Conservation (phyloP, 2,888 invertebrate species). For the Eueremaeus valkanovi region DNA sequence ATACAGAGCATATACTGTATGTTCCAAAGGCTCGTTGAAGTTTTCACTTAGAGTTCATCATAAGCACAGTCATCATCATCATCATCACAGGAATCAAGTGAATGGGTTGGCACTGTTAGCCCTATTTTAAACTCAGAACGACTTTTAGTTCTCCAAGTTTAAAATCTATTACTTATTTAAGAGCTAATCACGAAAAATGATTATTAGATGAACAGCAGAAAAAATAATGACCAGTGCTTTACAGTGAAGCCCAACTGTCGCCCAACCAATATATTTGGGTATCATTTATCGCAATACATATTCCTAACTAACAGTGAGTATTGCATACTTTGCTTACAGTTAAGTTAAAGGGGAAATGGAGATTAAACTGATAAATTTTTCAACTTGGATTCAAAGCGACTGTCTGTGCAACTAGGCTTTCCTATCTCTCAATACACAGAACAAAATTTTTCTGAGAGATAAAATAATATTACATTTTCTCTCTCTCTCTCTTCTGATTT, state of each 20-base stretch:
- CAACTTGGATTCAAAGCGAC: slow-evolving; percentile 1
- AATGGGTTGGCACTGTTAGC: neutral
- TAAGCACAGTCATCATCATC: slow-evolving; percentile 28
- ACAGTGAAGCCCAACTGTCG: neutral
- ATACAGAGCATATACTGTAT: neutral
- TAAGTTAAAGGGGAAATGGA: slow-evolving; percentile 31
- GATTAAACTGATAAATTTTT: slow-evolving; percentile 23
- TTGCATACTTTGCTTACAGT: neutral
- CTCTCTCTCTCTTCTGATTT: no score
- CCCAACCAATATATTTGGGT: no score
- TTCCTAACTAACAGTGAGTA: neutral
- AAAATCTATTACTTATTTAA: neutral
- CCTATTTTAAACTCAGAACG: neutral
- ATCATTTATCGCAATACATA: neutral
- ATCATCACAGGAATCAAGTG: slow-evolving; percentile 9
- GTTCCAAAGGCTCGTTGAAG: slow-evolving; percentile 5
- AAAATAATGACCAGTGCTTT: slow-evolving; percentile 11
- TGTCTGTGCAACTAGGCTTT: neutral
- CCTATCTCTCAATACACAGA: neutral
- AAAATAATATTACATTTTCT: neutral
- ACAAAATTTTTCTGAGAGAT: neutral
- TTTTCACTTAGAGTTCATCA: neutral
- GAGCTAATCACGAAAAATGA: neutral
- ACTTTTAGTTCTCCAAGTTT: neutral
- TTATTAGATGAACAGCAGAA: neutral